Evolutionary conservation across 2,113 vertebrate species (phyloP).

Genomic region (Equus przewalskii): DNA sequence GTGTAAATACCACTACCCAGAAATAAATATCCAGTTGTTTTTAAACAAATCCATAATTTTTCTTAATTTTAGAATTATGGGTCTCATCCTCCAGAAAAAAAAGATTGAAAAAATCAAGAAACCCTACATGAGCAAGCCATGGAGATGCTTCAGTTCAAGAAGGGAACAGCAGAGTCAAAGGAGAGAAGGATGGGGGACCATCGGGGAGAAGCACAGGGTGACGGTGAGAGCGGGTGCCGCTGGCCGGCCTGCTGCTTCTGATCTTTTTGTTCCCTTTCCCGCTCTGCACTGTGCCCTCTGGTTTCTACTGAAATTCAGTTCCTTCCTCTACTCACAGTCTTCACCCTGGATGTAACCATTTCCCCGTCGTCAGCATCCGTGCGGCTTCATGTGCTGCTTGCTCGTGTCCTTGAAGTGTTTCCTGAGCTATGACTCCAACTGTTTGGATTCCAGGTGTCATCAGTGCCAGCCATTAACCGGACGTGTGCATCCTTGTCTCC

Average conservation of each 20-base stretch:
- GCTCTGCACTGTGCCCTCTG: conserved; percentile 51
- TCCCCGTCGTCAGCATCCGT: conserved; percentile 51
- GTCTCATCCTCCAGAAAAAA: background rate
- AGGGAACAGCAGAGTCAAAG: background rate
- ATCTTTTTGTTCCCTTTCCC: background rate
- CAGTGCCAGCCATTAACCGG: conserved; percentile 69
- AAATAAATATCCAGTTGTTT: background rate
- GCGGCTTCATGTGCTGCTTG: conserved; percentile 53
- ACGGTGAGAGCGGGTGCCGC: background rate
- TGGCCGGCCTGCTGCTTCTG: background rate
- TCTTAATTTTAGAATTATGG: background rate
- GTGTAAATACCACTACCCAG: background rate
- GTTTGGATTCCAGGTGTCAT: conserved; percentile 60
- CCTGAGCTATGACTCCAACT: conserved; percentile 54
- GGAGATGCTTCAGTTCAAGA: background rate
- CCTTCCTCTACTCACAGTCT: conserved; percentile 37
- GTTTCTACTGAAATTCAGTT: conserved; percentile 52
- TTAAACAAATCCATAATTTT: background rate
- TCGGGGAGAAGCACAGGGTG: accelerated
- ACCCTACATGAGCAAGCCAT: background rate
- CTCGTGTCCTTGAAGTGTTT: conserved; percentile 66
- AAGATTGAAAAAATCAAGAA: background rate
- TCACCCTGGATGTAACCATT: background rate
- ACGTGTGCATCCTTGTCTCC: conserved; percentile 23
- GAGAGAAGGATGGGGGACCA: background rate